phyloP scores from a whole-genome alignment of 2,888 invertebrate species.

The Malacosoma neustria region DNA sequence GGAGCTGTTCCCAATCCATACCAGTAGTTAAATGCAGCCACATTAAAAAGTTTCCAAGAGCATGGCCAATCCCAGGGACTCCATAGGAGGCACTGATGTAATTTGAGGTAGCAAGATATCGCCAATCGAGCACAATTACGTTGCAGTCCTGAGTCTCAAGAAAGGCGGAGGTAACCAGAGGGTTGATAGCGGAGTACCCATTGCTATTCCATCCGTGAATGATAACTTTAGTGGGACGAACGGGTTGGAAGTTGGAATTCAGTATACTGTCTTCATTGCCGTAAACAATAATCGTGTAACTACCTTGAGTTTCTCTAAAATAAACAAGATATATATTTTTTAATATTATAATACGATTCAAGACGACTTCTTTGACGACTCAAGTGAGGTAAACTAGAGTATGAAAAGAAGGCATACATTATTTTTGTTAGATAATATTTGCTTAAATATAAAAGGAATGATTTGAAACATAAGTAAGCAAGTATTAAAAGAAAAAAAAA shows the following conservation, averaged over 20 bases:
- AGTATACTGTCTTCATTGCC: constrained; percentile 24
- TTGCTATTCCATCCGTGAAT: constrained; percentile 36
- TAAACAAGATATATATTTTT: too few species aligned
- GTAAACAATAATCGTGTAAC: constrained; percentile 23
- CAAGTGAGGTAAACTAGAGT: too few species aligned
- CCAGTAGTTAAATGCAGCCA: constrained; percentile 32
- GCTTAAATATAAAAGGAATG: too few species aligned
- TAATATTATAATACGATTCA: too few species aligned
- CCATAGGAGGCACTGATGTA: constrained; percentile 11
- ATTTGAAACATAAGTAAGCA: too few species aligned
- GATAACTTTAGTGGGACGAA: constrained; percentile 25
- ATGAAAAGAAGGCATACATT: too few species aligned
- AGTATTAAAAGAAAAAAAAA: too few species aligned
- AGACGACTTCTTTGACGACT: too few species aligned
- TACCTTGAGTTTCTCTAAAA: constrained; percentile 19
- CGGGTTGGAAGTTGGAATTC: constrained; percentile 26
- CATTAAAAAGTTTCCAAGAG: constrained; percentile 26
- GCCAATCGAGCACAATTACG: constrained; percentile 42
- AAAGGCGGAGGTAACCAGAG: constrained; percentile 24
- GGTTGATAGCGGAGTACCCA: constrained; percentile 21
- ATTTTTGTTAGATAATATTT: too few species aligned
- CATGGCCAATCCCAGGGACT: constrained; percentile 18
- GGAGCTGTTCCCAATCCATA: constrained; percentile 31
- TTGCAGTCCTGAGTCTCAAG: constrained; percentile 26
- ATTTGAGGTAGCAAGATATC: constrained; percentile 15